A percentile compares a stretch with the other conserved stretches of the same genome.
Conservation (phyloP, 2,888 invertebrate genomes). For the Microchrysa polita region DNA sequence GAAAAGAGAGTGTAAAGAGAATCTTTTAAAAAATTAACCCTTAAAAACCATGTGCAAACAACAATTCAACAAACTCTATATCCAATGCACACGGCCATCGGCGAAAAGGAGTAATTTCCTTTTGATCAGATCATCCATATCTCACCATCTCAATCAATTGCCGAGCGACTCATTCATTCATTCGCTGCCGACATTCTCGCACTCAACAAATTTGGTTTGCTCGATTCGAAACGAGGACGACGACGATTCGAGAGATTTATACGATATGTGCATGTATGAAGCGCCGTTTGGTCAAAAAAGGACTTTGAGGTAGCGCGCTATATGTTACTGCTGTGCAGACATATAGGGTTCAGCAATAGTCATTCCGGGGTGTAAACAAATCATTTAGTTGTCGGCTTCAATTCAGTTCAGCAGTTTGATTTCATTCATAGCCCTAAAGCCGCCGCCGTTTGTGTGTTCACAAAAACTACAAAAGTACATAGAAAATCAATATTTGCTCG, state of each 20-base stretch:
- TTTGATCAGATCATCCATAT: constrained; percentile 45
- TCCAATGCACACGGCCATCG: constrained; percentile 6
- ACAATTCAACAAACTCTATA: constrained; percentile 36
- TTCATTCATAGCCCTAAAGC: constrained; percentile 34
- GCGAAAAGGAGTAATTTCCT: constrained; percentile 43
- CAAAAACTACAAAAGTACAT: constrained; percentile 47
- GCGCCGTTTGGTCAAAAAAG: neutral
- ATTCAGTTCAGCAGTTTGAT: constrained; percentile 32
- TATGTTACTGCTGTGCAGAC: constrained; percentile 12
- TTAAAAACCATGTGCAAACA: constrained; percentile 45
- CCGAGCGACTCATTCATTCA: constrained; percentile 26
- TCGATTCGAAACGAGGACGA: constrained; percentile 24
- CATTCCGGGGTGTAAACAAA: constrained; percentile 43
- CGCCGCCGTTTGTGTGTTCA: constrained; percentile 22
- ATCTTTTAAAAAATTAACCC: constrained; percentile 42
- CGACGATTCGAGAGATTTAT: neutral
- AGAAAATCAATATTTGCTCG: constrained; percentile 47
- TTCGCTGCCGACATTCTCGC: constrained; percentile 14
- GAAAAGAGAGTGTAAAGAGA: constrained; percentile 44
- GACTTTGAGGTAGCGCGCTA: too few species aligned
- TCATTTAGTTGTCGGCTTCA: constrained; percentile 43
- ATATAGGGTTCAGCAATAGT: constrained; percentile 30
- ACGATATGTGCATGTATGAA: neutral
- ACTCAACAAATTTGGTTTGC: neutral
- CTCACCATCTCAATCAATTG: constrained; percentile 42